phyloP scores from a whole-genome alignment of 92 coral and sea anemone genomes.

The Plumapathes pennacea region DNA sequence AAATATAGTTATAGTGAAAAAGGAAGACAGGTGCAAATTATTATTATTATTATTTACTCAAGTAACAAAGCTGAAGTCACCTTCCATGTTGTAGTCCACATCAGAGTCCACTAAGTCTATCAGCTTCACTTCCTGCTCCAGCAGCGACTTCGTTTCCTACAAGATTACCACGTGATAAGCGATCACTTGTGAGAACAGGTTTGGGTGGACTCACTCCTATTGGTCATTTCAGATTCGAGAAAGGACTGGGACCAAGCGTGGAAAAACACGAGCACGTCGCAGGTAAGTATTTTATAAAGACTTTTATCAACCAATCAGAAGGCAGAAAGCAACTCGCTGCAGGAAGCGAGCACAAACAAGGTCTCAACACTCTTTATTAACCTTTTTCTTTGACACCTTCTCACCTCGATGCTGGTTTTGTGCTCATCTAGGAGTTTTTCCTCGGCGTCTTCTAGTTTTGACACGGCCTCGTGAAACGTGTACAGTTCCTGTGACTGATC shows the following conservation, averaged over 20 bases:
- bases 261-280: too few species aligned
- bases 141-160: slow-evolving; percentile 80
- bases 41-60: neutral
- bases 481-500: slow-evolving; percentile 93
- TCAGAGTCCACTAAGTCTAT: slow-evolving; percentile 87
- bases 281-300: too few species aligned
- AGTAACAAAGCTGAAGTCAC: slow-evolving; percentile 28
- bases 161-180: neutral
- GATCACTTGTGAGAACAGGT: too few species aligned
- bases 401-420: slow-evolving; percentile 87
- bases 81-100: slow-evolving; percentile 98
- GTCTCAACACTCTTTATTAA: neutral
- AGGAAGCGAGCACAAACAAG: neutral
- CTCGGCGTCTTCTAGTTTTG: slow-evolving; percentile 94
- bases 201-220: too few species aligned
- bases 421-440: slow-evolving; percentile 92
- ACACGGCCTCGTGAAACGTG: slow-evolving; percentile 95
- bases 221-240: too few species aligned
- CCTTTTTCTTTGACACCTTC: too few species aligned
- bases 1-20: neutral
- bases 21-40: neutral
- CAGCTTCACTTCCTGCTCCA: slow-evolving; percentile 78
- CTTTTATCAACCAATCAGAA: too few species aligned
- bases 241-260: too few species aligned
- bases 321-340: too few species aligned